Evolutionary conservation across 2,113 vertebrate species (phyloP), one percentile per base, ranked within the genome.

Genomic region (Pachyramphus minor): DNA sequence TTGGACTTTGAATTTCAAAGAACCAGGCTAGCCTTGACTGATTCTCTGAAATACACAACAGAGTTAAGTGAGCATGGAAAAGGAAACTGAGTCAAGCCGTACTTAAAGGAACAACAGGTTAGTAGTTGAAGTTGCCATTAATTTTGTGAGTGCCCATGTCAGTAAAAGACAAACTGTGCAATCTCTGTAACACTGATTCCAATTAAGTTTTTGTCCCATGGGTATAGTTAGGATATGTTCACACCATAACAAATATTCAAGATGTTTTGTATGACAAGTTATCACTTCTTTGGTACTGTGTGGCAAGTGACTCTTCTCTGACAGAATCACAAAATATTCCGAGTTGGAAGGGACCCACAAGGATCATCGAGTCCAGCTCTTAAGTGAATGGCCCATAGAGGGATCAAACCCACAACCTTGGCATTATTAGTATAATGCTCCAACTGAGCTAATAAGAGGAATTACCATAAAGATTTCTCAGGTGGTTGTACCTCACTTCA

Each of bases 121-220:
- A 66, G n/a, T 73, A 31, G 24, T 63, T 68, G 58, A 68, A 68
- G 12, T 45, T 87, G 27, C 60, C 23, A 21, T 30, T 79, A 7
- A 22, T 84, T 93, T 87, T 90, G 4, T 67, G 39, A 55, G 17
- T 56, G 7, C 25, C 62, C 3, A 0, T n/a, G 62, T 49, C 28
- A 42, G 25, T 25, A 68, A 39, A 74, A 86, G 42, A 11, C 31
- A 47, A 59, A 44, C 44, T 5, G 4, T 64, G 11, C 19, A 41
- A 1, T 85, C 24, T 80, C 66, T 59, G 11, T 63, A n/a, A 8
- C 6, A 3, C 10, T 25, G 28, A 44, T 59, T 53, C 8, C 30
- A 52, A 42, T n/a, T 45, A n/a, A 1, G 1, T 11, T 83, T 80
- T 79, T 84, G 27, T 45, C 0, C 0, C 8, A 1, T 11, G 2